Conservation (phyloP, 2,113 vertebrate genomes). For the Nibea albiflora region DNA sequence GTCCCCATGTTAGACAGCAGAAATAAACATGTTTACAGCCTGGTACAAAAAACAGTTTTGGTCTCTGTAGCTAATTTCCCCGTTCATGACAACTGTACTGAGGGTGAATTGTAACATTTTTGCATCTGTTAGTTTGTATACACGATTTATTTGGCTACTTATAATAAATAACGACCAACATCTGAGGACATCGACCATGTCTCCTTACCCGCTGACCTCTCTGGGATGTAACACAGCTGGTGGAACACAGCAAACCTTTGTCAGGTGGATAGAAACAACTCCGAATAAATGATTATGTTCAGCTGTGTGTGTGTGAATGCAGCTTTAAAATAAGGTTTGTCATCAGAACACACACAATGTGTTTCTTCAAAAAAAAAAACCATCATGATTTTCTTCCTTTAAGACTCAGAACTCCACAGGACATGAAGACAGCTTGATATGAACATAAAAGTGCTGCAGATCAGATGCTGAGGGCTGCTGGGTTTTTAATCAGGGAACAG, state of each 20-base stretch:
- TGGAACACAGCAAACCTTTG: no score
- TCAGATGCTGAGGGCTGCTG: slow-evolving; percentile 8
- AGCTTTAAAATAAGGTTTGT: not conserved
- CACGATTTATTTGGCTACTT: not conserved
- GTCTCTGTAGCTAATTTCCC: no score
- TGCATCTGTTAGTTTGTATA: not conserved
- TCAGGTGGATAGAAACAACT: not conserved
- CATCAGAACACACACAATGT: not conserved
- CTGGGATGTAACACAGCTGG: not conserved
- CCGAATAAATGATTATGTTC: not conserved
- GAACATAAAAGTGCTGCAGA: slow-evolving; percentile 33
- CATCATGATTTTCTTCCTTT: not conserved
- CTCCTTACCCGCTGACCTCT: not conserved
- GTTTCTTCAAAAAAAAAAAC: not conserved
- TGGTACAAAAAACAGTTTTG: no score
- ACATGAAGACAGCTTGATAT: slow-evolving; percentile 8
- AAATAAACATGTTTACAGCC: no score
- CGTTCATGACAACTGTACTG: no score
- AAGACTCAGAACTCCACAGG: not conserved
- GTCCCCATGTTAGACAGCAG: no score
- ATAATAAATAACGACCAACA: not conserved
- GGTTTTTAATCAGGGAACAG: not conserved
- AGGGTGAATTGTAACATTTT: not conserved
- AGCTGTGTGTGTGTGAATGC: not conserved
- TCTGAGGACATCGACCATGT: not conserved